Conservation (phyloP, 2,113 vertebrate genomes). For the Pogonocichla stellata region DNA sequence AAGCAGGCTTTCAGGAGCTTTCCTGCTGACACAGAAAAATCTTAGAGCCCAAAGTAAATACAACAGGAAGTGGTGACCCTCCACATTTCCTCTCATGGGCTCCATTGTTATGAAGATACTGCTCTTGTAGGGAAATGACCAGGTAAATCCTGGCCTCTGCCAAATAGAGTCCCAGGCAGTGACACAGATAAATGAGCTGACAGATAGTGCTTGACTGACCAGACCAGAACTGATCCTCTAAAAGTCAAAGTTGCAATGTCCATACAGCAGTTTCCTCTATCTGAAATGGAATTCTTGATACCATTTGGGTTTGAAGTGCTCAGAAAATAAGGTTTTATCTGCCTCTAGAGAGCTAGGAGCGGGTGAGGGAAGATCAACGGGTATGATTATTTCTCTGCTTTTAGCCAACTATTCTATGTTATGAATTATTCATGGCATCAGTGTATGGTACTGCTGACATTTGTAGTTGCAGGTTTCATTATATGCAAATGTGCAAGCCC, state of each 20-base stretch:
- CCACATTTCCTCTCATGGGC: background rate
- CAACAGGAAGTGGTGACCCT: background rate
- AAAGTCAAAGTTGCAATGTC: background rate
- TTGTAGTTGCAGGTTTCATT: conserved; percentile 35
- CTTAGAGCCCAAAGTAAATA: background rate
- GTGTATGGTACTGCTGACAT: conserved; percentile 23
- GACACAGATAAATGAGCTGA: background rate
- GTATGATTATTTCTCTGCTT: conserved; percentile 23
- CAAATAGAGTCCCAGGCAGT: background rate
- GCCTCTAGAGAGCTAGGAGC: background rate
- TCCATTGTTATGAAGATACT: background rate
- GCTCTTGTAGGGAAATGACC: background rate
- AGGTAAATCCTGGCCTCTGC: background rate
- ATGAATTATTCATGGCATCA: conserved; percentile 48
- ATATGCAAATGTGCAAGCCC: conserved; percentile 12
- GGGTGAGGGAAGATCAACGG: background rate
- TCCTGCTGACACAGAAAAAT: background rate
- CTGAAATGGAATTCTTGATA: background rate
- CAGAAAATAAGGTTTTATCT: background rate
- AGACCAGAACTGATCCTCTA: background rate
- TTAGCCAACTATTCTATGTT: background rate
- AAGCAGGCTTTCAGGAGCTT: background rate
- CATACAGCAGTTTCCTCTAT: background rate
- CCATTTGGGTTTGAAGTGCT: background rate
- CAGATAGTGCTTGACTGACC: background rate